Percentiles rank a stretch among this genome's conserved stretches.
Evolutionary conservation across 2,113 vertebrate species (phyloP).

Genomic region (Formicarius rufipectus): DNA sequence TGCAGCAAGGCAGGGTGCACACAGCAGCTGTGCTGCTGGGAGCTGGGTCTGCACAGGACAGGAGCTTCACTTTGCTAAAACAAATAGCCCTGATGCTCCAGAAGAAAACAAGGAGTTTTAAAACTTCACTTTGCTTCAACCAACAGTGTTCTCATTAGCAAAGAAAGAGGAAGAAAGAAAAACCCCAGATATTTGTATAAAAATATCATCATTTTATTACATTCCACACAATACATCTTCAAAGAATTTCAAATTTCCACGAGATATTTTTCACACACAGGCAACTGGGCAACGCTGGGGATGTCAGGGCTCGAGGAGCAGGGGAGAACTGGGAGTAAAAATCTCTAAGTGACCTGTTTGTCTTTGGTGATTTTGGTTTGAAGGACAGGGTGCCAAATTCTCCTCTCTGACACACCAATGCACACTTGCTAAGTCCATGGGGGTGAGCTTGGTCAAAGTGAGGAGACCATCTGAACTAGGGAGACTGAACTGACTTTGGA

Average conservation of each 20-base stretch:
- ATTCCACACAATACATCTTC: constrained; percentile 92
- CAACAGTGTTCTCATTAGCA: constrained; percentile 42
- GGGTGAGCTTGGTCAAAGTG: background rate
- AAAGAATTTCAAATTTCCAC: constrained; percentile 88
- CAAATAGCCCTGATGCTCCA: background rate
- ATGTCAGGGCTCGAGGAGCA: constrained; percentile 64
- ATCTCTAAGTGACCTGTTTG: constrained; percentile 61
- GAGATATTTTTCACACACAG: constrained; percentile 85
- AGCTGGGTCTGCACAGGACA: background rate
- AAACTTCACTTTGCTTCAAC: constrained; percentile 37
- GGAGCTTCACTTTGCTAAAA: background rate
- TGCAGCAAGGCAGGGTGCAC: background rate
- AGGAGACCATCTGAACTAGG: background rate
- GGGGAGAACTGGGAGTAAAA: constrained; percentile 71
- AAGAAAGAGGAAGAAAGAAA: constrained; percentile 70
- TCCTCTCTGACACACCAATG: constrained; percentile 12
- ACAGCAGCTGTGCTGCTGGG: background rate
- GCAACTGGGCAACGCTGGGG: constrained; percentile 78
- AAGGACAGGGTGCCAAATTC: constrained; percentile 57
- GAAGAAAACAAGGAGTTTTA: background rate
- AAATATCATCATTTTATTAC: constrained; percentile 99
- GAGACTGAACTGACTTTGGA: constrained; percentile 12
- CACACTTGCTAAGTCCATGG: background rate
- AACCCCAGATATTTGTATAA: constrained; percentile 85
- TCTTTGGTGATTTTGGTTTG: constrained; percentile 76